phyloP scores from a whole-genome alignment of 2,888 invertebrate species.

The Papilio protenor region DNA sequence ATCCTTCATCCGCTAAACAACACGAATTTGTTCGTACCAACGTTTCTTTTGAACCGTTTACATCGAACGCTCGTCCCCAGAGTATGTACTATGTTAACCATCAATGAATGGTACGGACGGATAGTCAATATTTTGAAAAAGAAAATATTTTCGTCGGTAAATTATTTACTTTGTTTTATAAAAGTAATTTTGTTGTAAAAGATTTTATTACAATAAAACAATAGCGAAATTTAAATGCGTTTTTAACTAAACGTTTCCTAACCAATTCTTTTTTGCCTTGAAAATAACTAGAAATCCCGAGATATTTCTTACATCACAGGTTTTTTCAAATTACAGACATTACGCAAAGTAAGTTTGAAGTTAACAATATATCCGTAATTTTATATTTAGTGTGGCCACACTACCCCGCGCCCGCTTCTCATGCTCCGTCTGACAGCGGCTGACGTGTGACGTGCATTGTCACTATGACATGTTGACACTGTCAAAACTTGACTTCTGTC shows the following conservation, averaged over 20 bases:
- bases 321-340: too few relatives aligned
- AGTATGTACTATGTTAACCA: slow-evolving; percentile 51
- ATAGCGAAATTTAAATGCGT: too few relatives aligned
- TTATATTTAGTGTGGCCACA: neutral
- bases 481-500: slow-evolving; percentile 82
- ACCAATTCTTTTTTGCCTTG: too few relatives aligned
- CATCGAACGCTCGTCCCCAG: slow-evolving; percentile 60
- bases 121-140: slow-evolving; percentile 11
- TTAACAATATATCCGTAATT: slow-evolving; percentile 16
- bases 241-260: too few relatives aligned
- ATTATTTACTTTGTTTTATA: neutral
- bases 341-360: too few relatives aligned
- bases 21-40: slow-evolving; percentile 64
- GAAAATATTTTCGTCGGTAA: neutral
- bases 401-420: slow-evolving; percentile 70
- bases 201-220: neutral
- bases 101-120: neutral
- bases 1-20: slow-evolving; percentile 70
- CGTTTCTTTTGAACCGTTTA: slow-evolving; percentile 62
- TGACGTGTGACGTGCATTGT: slow-evolving; percentile 82
- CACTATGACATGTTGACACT: slow-evolving; percentile 81
- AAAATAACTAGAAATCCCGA: too few relatives aligned
- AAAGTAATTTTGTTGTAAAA: neutral
- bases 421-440: slow-evolving; percentile 77
- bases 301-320: too few relatives aligned